A percentile compares a stretch with the other conserved stretches of the same genome.
phyloP scores from a whole-genome alignment of 2,797 vertebrate genomes.

The Myotis pilosus region DNA sequence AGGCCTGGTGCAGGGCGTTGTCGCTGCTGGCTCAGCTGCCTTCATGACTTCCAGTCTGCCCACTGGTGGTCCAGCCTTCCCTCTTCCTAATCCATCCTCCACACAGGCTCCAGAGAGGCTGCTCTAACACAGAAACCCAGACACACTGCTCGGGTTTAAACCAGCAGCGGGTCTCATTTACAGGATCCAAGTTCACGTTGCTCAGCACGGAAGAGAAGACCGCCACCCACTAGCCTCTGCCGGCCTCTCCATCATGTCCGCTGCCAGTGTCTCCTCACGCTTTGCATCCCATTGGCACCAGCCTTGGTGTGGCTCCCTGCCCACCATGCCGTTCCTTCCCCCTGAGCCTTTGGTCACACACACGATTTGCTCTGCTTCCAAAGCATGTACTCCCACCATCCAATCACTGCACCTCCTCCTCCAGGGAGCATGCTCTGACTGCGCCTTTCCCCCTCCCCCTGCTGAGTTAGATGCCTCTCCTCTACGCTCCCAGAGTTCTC shows the following conservation, averaged over 20 bases:
- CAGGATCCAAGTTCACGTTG: fast-evolving
- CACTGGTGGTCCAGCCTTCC: neutral
- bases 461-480: neutral
- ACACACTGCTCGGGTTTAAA: neutral
- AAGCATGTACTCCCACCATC: neutral
- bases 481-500: neutral
- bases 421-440: neutral
- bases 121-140: neutral
- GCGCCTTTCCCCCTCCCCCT: neutral
- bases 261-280: fast-evolving
- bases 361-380: neutral
- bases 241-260: neutral
- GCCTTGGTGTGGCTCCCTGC: neutral
- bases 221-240: neutral
- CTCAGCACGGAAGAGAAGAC: neutral
- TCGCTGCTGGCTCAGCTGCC: neutral
- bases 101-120: neutral
- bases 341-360: neutral
- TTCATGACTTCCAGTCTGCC: neutral
- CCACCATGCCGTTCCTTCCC: neutral
- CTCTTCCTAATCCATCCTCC: neutral
- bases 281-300: neutral
- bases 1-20: neutral
- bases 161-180: neutral
- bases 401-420: neutral